phyloP scores from a whole-genome alignment of 2,797 vertebrate species.

The Crocodylus rhombifer region DNA sequence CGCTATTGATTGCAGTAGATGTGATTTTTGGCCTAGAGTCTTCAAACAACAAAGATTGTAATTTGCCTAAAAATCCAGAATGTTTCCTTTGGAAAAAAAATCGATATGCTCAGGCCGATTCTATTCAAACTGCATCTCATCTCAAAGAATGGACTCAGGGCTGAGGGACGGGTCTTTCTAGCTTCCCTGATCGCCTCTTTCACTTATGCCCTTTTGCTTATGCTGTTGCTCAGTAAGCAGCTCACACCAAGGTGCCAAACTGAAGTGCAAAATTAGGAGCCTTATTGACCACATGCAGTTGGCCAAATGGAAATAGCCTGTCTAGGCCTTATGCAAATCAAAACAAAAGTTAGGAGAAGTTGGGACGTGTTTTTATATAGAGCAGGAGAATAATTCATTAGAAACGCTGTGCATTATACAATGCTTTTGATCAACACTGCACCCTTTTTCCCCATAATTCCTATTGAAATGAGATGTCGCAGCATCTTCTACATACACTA shows the following conservation, averaged over 20 bases:
- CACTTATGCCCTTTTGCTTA: neutral
- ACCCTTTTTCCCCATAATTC: too few species aligned
- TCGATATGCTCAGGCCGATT: neutral
- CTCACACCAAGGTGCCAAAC: neutral
- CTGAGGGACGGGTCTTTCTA: neutral
- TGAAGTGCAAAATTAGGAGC: neutral
- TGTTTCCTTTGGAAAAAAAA: neutral
- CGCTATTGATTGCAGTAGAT: neutral
- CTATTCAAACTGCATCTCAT: neutral
- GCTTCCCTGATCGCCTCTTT: neutral
- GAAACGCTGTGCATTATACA: too few species aligned
- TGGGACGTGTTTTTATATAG: too few species aligned
- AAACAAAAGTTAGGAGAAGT: too few species aligned
- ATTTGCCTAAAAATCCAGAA: neutral
- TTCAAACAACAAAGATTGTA: neutral
- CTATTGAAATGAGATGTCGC: too few species aligned
- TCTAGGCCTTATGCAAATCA: too few species aligned
- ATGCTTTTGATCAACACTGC: too few species aligned
- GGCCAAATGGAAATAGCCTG: neutral
- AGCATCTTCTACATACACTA: accelerated
- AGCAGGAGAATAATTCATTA: too few species aligned
- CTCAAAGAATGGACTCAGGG: neutral
- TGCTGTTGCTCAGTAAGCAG: neutral
- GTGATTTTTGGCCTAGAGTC: neutral
- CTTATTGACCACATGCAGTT: neutral